These are phyloP conservation scores for Pimpla rufipes DNA, from an alignment of 2,888 invertebrate species.

Conservation along the genomic window DNA sequence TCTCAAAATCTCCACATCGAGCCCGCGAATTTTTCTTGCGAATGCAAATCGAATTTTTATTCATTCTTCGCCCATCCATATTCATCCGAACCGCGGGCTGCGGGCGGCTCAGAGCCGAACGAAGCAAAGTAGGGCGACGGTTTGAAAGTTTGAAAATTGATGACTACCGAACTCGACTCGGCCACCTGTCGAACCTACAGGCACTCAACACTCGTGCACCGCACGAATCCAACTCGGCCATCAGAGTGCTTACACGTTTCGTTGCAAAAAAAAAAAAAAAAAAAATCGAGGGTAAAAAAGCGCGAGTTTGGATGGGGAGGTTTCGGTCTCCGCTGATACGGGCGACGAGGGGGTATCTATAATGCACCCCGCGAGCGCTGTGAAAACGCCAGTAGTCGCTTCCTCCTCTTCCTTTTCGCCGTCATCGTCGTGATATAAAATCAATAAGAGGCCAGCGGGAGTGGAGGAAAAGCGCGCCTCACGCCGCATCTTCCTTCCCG, in stretches of 20 bases:
- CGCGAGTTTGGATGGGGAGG: neutral
- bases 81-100: neutral
- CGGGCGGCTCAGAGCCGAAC: neutral
- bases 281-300: constrained; percentile 74
- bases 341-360: constrained; percentile 5
- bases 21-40: too few species aligned
- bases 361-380: neutral
- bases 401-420: neutral
- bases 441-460: constrained; percentile 73
- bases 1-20: too few species aligned
- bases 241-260: constrained; percentile 48
- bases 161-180: constrained; percentile 51
- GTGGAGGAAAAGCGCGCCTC: constrained; percentile 10
- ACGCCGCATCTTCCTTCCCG: constrained; percentile 27
- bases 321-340: too few species aligned
- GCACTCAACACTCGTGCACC: too few species aligned
- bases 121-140: neutral
- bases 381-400: neutral
- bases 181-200: constrained; percentile 19
- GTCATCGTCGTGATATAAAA: constrained; percentile 72
- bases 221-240: neutral
- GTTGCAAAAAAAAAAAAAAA: too few species aligned
- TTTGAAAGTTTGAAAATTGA: constrained; percentile 67
- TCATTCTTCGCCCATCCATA: neutral
- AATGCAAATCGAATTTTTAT: neutral